Evolutionary conservation across 2,113 vertebrate species (phyloP).

Genomic region (Colistium nudipinnis): DNA sequence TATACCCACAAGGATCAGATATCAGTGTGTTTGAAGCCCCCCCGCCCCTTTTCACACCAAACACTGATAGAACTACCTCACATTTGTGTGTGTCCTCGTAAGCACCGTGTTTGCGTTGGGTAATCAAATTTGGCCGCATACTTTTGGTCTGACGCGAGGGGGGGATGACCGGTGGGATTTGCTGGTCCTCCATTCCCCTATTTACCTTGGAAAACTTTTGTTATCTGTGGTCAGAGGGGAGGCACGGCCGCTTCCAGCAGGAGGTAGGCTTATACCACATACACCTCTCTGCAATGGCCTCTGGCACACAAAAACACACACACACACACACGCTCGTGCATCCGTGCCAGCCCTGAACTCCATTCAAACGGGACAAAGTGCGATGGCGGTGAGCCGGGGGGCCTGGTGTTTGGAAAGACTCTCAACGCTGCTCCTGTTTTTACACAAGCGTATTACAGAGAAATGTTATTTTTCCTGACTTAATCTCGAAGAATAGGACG

Average conservation of each 20-base stretch:
- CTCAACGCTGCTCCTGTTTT: background rate
- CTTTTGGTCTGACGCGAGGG: constrained; percentile 68
- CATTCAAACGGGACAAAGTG: constrained; percentile 60
- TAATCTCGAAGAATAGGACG: background rate
- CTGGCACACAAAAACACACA: no score
- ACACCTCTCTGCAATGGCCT: constrained; percentile 46
- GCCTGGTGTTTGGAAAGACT: background rate
- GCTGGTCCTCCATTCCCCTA: constrained; percentile 53
- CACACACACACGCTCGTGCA: constrained; percentile 9
- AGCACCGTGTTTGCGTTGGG: constrained; percentile 69
- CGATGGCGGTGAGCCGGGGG: constrained; percentile 37
- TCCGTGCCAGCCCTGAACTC: constrained; percentile 29
- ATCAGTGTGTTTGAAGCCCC: constrained; percentile 31
- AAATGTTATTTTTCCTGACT: background rate
- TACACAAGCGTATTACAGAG: background rate
- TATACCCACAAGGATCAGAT: constrained; percentile 64
- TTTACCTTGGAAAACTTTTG: constrained; percentile 71
- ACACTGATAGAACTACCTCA: constrained; percentile 34
- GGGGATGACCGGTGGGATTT: constrained; percentile 71
- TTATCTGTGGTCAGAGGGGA: constrained; percentile 67
- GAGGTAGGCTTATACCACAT: constrained; percentile 76
- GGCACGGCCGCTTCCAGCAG: constrained; percentile 73
- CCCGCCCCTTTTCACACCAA: background rate
- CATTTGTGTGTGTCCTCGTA: constrained; percentile 55
- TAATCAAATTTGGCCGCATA: constrained; percentile 75